Evolutionary conservation across 2,113 vertebrate genomes (phyloP).

Genomic region (Progne subis): DNA sequence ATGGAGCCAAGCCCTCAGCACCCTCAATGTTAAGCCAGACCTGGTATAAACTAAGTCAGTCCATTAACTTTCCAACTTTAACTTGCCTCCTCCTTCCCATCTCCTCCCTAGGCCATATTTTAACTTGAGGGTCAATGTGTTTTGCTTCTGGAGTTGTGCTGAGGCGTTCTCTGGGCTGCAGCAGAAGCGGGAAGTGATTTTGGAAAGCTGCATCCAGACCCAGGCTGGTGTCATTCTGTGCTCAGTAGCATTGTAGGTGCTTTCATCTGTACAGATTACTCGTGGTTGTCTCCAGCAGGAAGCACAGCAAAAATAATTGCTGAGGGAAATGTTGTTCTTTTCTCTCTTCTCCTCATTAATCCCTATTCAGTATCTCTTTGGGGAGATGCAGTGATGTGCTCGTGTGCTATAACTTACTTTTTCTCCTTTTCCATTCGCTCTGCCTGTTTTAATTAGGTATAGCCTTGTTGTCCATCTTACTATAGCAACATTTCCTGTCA

Average conservation of each 20-base stretch:
- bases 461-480: neutral
- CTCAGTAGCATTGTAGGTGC: neutral
- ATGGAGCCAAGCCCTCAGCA: neutral
- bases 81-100: neutral
- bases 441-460: slow-evolving; percentile 8
- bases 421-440: neutral
- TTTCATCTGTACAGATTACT: neutral
- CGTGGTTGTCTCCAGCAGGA: neutral
- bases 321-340: neutral
- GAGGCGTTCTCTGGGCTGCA: neutral
- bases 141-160: neutral
- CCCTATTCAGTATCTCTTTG: neutral
- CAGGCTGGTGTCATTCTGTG: neutral
- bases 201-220: neutral
- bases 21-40: neutral
- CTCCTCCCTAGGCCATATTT: neutral
- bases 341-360: slow-evolving; percentile 13
- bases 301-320: neutral
- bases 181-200: neutral
- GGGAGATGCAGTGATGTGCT: neutral
- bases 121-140: neutral
- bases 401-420: neutral
- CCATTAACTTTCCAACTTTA: neutral
- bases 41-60: neutral
- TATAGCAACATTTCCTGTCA: neutral